Conservation (phyloP, 1,140 invertebrate genomes). For the Brachionus sp. region DNA sequence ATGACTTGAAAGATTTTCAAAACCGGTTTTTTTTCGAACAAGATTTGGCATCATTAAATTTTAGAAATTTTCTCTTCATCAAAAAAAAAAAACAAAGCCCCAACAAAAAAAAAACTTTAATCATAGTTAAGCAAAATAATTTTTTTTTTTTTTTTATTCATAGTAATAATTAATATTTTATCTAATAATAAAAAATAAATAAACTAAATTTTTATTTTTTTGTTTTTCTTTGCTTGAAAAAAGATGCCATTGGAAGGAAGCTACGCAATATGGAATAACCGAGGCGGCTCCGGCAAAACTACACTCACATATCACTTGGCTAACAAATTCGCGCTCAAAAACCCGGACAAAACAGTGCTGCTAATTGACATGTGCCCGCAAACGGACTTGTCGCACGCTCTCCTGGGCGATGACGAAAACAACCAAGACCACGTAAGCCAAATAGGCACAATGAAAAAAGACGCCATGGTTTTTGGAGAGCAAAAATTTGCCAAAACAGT, state of each 20-base stretch:
- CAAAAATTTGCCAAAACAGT: slow-evolving; percentile 37
- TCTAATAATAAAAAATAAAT: neutral
- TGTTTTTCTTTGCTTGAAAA: neutral
- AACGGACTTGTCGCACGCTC: slow-evolving; percentile 31
- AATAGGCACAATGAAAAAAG: slow-evolving; percentile 33
- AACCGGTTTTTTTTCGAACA: neutral
- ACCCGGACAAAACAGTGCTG: slow-evolving; percentile 40
- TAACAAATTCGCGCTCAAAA: slow-evolving; percentile 27
- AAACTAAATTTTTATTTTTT: neutral
- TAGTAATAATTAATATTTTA: neutral
- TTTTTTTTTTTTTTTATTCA: neutral
- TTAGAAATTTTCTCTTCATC: too few relatives aligned
- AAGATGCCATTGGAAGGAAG: slow-evolving; percentile 45
- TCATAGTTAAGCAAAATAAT: neutral
- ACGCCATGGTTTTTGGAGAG: neutral
- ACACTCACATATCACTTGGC: slow-evolving; percentile 45
- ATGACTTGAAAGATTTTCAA: neutral
- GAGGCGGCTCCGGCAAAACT: slow-evolving; percentile 43
- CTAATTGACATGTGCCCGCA: slow-evolving; percentile 46
- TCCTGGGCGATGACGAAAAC: slow-evolving; percentile 29
- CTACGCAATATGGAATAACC: slow-evolving; percentile 46
- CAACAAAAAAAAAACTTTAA: neutral
- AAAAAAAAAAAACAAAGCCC: too few relatives aligned
- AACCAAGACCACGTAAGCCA: slow-evolving; percentile 18
- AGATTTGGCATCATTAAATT: neutral